Percentiles rank a stretch among this genome's conserved stretches.
Conservation (phyloP, 2,888 invertebrate species). For the Drosophila infuscata region DNA sequence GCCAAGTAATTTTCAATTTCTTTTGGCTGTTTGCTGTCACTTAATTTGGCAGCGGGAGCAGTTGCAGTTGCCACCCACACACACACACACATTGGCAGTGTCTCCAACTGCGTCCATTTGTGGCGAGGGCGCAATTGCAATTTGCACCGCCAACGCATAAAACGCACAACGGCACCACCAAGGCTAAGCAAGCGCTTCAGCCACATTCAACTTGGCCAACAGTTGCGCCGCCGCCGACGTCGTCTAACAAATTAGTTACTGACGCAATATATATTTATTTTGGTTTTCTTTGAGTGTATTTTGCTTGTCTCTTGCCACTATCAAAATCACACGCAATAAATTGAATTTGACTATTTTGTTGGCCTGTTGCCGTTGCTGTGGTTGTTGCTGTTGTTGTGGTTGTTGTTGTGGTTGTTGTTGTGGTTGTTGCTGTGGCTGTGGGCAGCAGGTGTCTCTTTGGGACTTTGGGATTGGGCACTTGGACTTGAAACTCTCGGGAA, state of each 20-base stretch:
- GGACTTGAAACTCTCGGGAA: constrained; percentile 13
- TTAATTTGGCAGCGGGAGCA: constrained; percentile 74
- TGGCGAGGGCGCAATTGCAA: constrained; percentile 64
- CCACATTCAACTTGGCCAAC: constrained; percentile 27
- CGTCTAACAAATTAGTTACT: constrained; percentile 75
- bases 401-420: constrained; percentile 4
- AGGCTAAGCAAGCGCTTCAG: background rate
- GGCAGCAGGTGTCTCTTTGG: constrained; percentile 26
- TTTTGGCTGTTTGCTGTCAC: constrained; percentile 62
- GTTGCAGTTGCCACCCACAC: constrained; percentile 64
- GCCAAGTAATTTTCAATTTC: constrained; percentile 67
- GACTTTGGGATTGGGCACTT: background rate
- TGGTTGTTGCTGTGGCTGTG: constrained; percentile 8
- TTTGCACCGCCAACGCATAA: constrained; percentile 65
- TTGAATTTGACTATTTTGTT: constrained; percentile 54
- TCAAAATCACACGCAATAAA: constrained; percentile 80
- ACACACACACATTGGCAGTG: constrained; percentile 34
- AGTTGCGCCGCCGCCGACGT: constrained; percentile 6
- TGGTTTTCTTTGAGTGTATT: constrained; percentile 47
- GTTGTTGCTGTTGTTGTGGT: constrained; percentile 1
- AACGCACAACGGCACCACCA: constrained; percentile 6
- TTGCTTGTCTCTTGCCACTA: constrained; percentile 65
- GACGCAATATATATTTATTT: constrained; percentile 63
- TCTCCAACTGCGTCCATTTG: constrained; percentile 38
- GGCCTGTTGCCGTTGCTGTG: constrained; percentile 1